These are phyloP conservation scores for Threskiornis aethiopicus DNA, from an alignment of 2,797 vertebrate species.

Conservation along the genomic window DNA sequence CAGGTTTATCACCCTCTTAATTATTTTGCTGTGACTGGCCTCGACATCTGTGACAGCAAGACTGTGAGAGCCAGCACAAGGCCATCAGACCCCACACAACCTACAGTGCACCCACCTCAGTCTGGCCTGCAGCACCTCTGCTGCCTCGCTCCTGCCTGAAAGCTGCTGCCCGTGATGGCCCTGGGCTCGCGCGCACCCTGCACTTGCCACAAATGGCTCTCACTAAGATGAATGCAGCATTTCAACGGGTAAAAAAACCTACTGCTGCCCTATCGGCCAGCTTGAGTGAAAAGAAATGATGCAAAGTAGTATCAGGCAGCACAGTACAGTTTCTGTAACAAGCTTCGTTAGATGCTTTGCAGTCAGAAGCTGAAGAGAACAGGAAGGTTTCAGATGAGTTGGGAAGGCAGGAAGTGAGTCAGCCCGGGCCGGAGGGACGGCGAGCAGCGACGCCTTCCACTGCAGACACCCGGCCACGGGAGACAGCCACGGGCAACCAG, in stretches of 20 bases:
- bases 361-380: conserved; percentile 12
- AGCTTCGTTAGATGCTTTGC: not conserved
- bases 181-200: not conserved
- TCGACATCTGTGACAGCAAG: not conserved
- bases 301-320: not conserved
- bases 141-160: not conserved
- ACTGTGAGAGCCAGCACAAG: not conserved
- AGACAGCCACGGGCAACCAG: not conserved
- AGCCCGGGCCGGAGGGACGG: not conserved
- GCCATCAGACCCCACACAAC: not conserved
- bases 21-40: not conserved
- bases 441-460: not conserved
- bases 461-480: not conserved
- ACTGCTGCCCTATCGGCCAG: not conserved
- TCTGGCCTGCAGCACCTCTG: not conserved
- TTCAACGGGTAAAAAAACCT: not conserved
- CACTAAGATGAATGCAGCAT: not conserved
- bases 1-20: not conserved
- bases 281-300: not conserved
- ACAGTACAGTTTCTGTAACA: not conserved
- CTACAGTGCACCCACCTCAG: not conserved
- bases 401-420: conserved; percentile 41
- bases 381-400: conserved; percentile 23
- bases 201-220: not conserved
- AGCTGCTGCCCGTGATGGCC: not conserved